Conservation (phyloP, 2,797 vertebrate species). For the Silurus lanzhouensis region DNA sequence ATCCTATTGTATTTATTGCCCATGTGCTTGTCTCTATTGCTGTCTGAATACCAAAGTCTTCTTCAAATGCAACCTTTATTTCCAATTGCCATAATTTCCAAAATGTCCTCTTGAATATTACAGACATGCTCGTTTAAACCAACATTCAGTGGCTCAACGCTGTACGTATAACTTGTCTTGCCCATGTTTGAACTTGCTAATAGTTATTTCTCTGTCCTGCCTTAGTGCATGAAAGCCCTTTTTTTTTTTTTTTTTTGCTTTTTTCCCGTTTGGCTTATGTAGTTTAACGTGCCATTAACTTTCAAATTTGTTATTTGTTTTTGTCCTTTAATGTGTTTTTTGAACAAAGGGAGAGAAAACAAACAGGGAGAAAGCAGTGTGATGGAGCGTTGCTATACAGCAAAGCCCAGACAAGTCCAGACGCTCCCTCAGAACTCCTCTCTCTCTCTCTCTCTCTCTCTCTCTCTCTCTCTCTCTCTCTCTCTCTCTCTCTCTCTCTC, state of each 20-base stretch:
- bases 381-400: conserved; percentile 31
- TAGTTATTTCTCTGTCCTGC: conserved; percentile 24
- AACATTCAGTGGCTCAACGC: conserved; percentile 48
- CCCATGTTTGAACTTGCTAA: conserved; percentile 57
- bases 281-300: conserved; percentile 54
- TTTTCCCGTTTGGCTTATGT: conserved; percentile 14
- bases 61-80: conserved; percentile 20
- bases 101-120: conserved; percentile 54
- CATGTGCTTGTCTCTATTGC: neutral
- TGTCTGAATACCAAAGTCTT: neutral
- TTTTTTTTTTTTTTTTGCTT: neutral
- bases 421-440: neutral
- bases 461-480: conserved; percentile 9
- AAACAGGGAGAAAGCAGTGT: conserved; percentile 38
- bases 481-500: neutral
- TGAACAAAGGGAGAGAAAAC: conserved; percentile 54
- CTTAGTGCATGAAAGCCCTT: neutral
- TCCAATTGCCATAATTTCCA: neutral
- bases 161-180: conserved; percentile 37
- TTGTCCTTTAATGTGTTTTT: conserved; percentile 55
- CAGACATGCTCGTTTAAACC: conserved; percentile 52
- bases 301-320: conserved; percentile 60
- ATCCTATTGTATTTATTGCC: neutral
- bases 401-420: conserved; percentile 29
- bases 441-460: conserved; percentile 10